Base-by-base conservation (phyloP, 2,113 vertebrate genomes). In the Cichladusa arquata region DNA sequence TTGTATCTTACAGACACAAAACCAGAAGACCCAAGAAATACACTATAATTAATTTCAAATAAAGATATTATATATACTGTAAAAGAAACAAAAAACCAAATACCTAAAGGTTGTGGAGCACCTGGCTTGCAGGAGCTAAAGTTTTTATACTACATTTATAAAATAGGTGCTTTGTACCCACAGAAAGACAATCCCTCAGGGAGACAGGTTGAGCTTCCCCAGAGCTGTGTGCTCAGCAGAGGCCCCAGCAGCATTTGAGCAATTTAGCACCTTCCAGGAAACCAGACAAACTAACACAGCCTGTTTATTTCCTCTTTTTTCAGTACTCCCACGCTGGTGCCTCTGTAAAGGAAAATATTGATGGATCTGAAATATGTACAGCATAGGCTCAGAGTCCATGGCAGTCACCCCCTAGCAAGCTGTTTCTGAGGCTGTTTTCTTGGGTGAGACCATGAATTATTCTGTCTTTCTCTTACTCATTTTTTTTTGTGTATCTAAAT, bases 301-400 rank as follows among this genome's bases (percentile, higher is more conserved):
- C 90, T 95, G 93, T 95, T 97, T 93, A 91, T 88, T 93, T 95
- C 93, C 93, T 94, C 50, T 84, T 85, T 95, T 95, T 95, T 94
- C 87, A 87, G 90, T 65, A 92, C 95, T 90, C 96, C 94, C 91
- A 95, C 94, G 11, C 64, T 80, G 47, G 80, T 94, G 86, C 64
- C 88, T 97, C 94, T 84, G 76, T 33, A 86, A 94, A 88, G 70
- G 65, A 94, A 97, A 97, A 96, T 92, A 96, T 96, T 95, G 95
- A 97, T 91, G 80, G 72, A 90, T 95, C 72, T 95, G 90, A 94
- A 96, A 89, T 93, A 78, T 81, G 87, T 70, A 88, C 14, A 2
- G 26, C 94, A 92, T 24, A 94, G 91, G 31, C 93, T 91, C 79
- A 81, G 87, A 91, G 92, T 95, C 92, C 81, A 54, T 57, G 70